Conservation (phyloP, 2,797 vertebrate genomes). For the Muscicapa striata region DNA sequence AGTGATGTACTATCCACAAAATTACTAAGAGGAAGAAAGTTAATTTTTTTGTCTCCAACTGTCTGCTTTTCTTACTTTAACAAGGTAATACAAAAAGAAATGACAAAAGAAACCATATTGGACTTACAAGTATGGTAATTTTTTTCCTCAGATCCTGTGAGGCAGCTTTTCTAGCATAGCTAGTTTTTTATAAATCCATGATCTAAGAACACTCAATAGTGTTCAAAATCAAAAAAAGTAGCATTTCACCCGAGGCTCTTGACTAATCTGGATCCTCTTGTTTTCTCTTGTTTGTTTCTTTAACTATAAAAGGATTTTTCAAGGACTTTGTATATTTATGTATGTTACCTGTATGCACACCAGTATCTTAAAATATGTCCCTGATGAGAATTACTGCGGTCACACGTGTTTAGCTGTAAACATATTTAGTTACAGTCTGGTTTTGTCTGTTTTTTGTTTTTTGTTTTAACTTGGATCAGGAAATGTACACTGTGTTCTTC, state of each 20-base stretch:
- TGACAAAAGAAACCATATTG: not conserved
- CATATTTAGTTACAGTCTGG: not conserved
- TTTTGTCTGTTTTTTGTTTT: not conserved
- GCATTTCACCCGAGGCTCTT: not conserved
- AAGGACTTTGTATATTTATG: not conserved
- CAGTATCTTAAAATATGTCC: not conserved
- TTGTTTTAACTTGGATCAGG: not conserved
- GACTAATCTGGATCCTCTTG: not conserved
- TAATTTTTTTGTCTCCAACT: not conserved
- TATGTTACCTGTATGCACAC: not conserved
- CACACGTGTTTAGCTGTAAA: not conserved
- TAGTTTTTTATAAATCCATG: not conserved
- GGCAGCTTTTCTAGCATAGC: not conserved
- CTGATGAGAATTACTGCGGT: not conserved
- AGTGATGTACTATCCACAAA: not conserved
- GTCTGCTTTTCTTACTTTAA: not conserved
- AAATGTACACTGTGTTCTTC: conserved; percentile 8
- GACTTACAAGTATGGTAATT: not conserved
- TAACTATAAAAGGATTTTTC: not conserved
- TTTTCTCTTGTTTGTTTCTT: not conserved
- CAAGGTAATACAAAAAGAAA: not conserved
- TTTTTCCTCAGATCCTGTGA: not conserved
- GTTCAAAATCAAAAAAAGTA: not conserved
- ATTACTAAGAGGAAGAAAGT: not conserved
- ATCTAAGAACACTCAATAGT: not conserved